Evolutionary conservation across 2,113 vertebrate genomes (phyloP).

Genomic region (Chamaea fasciata): DNA sequence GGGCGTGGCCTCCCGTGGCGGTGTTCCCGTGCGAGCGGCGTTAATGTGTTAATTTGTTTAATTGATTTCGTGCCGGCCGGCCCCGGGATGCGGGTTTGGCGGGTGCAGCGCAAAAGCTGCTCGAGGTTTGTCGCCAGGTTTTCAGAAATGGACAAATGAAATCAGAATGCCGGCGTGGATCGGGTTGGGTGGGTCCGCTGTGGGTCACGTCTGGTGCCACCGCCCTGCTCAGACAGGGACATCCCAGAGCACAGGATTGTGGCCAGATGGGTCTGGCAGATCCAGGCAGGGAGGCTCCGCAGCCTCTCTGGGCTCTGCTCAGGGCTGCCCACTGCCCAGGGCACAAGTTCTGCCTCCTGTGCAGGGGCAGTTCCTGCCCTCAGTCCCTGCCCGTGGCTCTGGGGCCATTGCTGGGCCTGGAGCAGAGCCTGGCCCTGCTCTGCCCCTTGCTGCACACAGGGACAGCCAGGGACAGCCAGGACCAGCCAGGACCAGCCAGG

Average conservation of each 20-base stretch:
- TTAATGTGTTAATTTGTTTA: not conserved
- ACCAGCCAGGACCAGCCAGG: not conserved
- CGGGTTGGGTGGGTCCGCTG: not conserved
- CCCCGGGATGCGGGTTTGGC: too few species aligned
- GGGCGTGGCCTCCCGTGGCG: not conserved
- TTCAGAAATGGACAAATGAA: accelerated
- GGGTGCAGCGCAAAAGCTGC: not conserved
- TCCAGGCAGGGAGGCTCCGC: not conserved
- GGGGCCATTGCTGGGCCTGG: not conserved
- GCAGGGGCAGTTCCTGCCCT: not conserved
- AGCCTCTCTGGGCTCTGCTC: not conserved
- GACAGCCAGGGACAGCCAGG: not conserved
- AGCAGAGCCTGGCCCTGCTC: not conserved
- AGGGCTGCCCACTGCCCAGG: not conserved
- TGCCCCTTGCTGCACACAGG: not conserved
- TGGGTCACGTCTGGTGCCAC: not conserved
- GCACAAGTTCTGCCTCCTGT: not conserved
- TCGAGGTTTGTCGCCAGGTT: not conserved
- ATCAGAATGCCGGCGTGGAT: accelerated
- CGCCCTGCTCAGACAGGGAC: too few species aligned
- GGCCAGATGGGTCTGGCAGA: not conserved
- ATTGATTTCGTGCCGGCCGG: not conserved
- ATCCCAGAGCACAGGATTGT: not conserved
- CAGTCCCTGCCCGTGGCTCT: not conserved
- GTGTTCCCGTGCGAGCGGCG: accelerated